Base-by-base conservation (phyloP, 2,888 invertebrate species). In the Thecophora atra region DNA sequence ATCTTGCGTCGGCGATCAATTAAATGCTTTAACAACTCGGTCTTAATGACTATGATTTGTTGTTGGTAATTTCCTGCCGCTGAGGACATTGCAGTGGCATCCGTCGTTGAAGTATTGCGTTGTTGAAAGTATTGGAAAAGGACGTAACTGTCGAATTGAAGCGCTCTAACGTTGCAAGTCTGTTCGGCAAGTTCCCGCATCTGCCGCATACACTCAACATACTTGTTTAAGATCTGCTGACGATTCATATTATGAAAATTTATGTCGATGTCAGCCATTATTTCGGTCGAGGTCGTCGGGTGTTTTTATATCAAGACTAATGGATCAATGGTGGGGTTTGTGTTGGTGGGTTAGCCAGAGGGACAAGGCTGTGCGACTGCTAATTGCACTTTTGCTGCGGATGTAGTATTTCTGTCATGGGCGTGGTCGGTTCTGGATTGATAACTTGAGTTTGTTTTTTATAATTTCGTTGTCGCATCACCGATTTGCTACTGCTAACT, bases 141-240 rank as follows among this genome's bases (percentile, higher is more conserved):
- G 62, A 86, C 79, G 76, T 92, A 87, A 83, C 88, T 84, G 76
- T 90, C 88, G 76, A 93, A 90, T 82, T 92, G 90, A 51, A 88
- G 86, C 74, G 92, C 90, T 52, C 87, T 88, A 77, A 93, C 86
- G 67, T 90, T 90, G 77, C 89, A 87, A 24, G 79, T 81, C 70
- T 89, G 86, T 76, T 86, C 87, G 72, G 91, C 92, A 80, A 90
- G 87, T 76, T 87, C 85, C 78, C 88, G 89, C 56, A 93, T 84
- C 78, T 88, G 87, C 76, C 88, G 88, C 66, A 93, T 88, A 76
- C 90, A 88, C 77, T 88, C 86, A 70, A 88, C 87, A 83, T 91
- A 90, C 75, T 88, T 87, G 75, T 85, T 81, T 74, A 89, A 77
- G 58, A 88, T 77, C 78, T 88, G 85, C 76, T 84, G 79, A 8